A percentile compares a stretch with the other conserved stretches of the same genome.
Conservation (phyloP, 2,888 invertebrate species). For the Eristalis pertinax region DNA sequence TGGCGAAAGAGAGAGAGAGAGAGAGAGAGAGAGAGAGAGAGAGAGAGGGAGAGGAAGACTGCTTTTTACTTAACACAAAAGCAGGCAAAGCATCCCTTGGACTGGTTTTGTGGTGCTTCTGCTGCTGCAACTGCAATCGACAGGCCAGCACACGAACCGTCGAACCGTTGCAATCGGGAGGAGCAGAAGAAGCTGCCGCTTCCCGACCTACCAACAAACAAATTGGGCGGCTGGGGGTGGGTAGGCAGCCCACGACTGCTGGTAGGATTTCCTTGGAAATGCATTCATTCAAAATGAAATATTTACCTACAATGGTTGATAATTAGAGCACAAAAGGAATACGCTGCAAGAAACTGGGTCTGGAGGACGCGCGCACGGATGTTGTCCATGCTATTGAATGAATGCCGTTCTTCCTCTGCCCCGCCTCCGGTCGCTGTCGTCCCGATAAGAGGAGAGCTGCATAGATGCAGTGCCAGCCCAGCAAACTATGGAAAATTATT, state of each 20-base stretch:
- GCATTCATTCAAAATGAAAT: slow-evolving; percentile 68
- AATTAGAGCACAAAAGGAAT: slow-evolving; percentile 68
- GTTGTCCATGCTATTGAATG: slow-evolving; percentile 37
- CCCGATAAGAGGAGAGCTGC: slow-evolving; percentile 12
- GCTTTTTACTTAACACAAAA: slow-evolving; percentile 24
- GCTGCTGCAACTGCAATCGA: slow-evolving; percentile 32
- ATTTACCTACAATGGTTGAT: slow-evolving; percentile 71
- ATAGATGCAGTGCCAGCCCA: background rate
- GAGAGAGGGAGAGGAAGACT: background rate
- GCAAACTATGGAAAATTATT: slow-evolving; percentile 43
- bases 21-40: background rate
- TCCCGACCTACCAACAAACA: slow-evolving; percentile 33
- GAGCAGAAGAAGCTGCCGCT: background rate
- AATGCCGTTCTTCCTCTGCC: slow-evolving; percentile 1
- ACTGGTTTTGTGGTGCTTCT: background rate
- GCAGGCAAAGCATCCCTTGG: slow-evolving; percentile 20
- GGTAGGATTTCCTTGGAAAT: slow-evolving; percentile 59
- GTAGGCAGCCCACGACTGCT: slow-evolving; percentile 26
- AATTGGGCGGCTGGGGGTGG: slow-evolving; percentile 22
- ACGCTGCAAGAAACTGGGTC: slow-evolving; percentile 51
- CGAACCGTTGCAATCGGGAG: background rate
- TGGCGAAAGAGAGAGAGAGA: background rate
- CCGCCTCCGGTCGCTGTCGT: background rate
- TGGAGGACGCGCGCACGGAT: slow-evolving; percentile 35
- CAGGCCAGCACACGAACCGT: slow-evolving; percentile 10